These are phyloP conservation scores for Amphiduros pacificus DNA, from an alignment of 2,888 invertebrate genomes.

Conservation along the genomic window DNA sequence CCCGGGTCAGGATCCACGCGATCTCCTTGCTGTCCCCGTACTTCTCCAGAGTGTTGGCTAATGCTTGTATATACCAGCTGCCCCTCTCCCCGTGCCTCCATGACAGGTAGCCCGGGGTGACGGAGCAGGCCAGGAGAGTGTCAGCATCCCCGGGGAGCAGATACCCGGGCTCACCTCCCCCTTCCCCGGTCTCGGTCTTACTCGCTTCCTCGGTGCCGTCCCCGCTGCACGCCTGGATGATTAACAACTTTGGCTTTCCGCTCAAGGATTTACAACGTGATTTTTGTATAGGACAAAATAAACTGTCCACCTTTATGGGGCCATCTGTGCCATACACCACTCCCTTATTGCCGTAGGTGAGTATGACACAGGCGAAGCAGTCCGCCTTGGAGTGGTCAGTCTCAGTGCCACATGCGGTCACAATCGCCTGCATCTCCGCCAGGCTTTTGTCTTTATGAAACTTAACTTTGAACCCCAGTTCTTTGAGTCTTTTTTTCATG, in stretches of 20 bases:
- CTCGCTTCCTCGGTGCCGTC: too few species aligned
- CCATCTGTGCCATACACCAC: conserved; percentile 42
- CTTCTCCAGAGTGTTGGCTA: too few species aligned
- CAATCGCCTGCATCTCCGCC: conserved; percentile 33
- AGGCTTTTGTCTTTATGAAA: conserved; percentile 35
- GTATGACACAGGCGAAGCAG: conserved; percentile 48
- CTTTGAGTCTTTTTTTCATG: conserved; percentile 35
- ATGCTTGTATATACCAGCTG: too few species aligned
- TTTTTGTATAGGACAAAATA: conserved; percentile 37
- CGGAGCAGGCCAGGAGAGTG: too few species aligned
- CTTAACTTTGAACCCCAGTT: conserved; percentile 37
- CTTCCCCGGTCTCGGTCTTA: too few species aligned
- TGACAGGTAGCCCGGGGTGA: too few species aligned
- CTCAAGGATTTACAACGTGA: conserved; percentile 40
- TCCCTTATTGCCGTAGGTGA: conserved; percentile 47
- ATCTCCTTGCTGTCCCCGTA: too few species aligned
- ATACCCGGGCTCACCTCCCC: too few species aligned
- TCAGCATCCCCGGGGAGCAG: too few species aligned
- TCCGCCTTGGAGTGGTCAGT: conserved; percentile 42
- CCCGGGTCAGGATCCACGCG: too few species aligned
- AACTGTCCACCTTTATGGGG: conserved; percentile 31
- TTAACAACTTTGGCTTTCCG: conserved; percentile 55
- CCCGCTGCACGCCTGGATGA: conserved; percentile 53
- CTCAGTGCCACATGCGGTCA: conserved; percentile 31
- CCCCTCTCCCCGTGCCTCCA: too few species aligned